Base-by-base conservation (phyloP, 2,113 vertebrate genomes). In the Nansenia antarctica region DNA sequence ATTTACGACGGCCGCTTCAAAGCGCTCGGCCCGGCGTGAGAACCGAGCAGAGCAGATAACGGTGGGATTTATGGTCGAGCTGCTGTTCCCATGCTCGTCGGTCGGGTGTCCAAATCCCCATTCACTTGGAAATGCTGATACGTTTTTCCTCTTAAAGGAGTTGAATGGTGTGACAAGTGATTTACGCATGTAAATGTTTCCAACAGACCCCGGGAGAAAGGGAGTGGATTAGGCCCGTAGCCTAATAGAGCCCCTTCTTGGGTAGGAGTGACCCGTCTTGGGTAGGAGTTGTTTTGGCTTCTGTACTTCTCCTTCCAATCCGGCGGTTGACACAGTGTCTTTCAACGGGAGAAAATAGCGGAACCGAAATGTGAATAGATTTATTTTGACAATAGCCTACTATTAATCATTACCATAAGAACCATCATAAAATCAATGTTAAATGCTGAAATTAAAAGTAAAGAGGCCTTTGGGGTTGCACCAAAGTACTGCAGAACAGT, bases 1-100 rank as follows among this genome's bases (percentile, higher is more conserved):
- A 80, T 86, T 82, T 88, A 89, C 82, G 85, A 88, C 12, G 68
- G 82, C 85, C 85, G 90, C 90, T 93, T 94, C 86, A 93, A 92
- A 94, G 91, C 60, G 63, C 54, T 31, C 45, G 68, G 72, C 82
- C 81, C 86, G 86, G 87, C 84, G 71, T 91, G 90, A 94, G 92
- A 94, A 92, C 79, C 34, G 76, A 82, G 65, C 76, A 83, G 90
- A 88, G 78, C 83, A 87, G 87, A 89, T 90, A 92, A 92, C 86
- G 90, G 82, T 82, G 68, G 80, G 90, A 89, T 93, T 93, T 92
- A 90, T 83, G 83, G 81, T 67, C 67, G 62, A 78, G 88, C 74
- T n/a, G 68, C 35, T 2, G 74, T 93, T 94, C 90, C 91, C 88
- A 90, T 89, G 91, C 88, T 84, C 90, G 88, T 85, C 85, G 70